These are phyloP conservation scores for Ibidorhyncha struthersii DNA, from an alignment of 2,113 vertebrate species.

Conservation along the genomic window DNA sequence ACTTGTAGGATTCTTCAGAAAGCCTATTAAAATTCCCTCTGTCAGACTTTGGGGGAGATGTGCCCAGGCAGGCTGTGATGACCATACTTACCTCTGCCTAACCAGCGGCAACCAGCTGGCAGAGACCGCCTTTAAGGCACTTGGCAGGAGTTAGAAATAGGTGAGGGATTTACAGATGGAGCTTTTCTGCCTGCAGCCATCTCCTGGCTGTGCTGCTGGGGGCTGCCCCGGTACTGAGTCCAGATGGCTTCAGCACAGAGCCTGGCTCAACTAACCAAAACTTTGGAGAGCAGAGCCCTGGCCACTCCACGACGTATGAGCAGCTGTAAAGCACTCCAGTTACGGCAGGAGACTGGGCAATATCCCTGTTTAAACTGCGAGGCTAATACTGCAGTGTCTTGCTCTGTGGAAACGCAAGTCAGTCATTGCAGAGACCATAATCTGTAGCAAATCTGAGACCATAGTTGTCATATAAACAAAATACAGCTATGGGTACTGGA, in stretches of 20 bases:
- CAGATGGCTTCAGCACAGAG: background rate
- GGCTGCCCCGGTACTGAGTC: background rate
- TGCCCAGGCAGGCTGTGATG: background rate
- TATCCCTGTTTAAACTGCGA: background rate
- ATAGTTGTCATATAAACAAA: background rate
- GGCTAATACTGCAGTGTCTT: background rate
- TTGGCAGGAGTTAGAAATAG: background rate
- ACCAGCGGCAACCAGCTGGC: background rate
- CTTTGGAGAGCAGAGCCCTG: background rate
- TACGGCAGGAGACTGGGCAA: background rate
- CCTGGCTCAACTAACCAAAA: background rate
- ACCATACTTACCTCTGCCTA: background rate
- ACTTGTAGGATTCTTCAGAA: background rate
- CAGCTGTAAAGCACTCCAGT: background rate
- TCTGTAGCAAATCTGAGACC: background rate
- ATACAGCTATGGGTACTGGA: background rate
- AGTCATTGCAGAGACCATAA: background rate
- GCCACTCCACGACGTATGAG: fast-evolving
- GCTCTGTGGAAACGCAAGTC: background rate
- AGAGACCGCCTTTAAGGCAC: background rate
- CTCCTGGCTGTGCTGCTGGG: background rate
- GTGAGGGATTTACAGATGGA: background rate
- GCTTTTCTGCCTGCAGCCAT: background rate
- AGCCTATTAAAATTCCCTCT: background rate
- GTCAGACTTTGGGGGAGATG: background rate